phyloP scores from a whole-genome alignment of 23 tunicate genomes.

The Styela clava region DNA sequence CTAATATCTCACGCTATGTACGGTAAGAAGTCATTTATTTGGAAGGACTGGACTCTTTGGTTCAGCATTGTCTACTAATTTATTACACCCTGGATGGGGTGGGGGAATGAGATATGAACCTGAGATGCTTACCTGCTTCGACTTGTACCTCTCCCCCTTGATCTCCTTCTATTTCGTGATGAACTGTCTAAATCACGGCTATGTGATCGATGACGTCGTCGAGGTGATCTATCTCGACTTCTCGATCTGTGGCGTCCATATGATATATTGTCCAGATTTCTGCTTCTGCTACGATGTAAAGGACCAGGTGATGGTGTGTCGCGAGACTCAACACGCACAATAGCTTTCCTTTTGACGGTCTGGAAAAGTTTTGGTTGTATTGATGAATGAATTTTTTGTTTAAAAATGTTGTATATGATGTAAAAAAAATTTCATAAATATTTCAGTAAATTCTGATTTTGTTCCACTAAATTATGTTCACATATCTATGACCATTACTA shows the following conservation, averaged over 20 bases:
- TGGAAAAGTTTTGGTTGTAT: slow-evolving; percentile 29
- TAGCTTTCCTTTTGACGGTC: slow-evolving; percentile 76
- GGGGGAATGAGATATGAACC: not conserved
- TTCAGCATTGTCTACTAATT: too few relatives aligned
- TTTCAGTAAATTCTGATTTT: too few relatives aligned
- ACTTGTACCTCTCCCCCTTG: slow-evolving; percentile 59
- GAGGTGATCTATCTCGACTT: slow-evolving; percentile 57
- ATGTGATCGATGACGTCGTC: slow-evolving; percentile 40
- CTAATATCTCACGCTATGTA: too few relatives aligned
- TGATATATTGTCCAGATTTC: slow-evolving; percentile 49
- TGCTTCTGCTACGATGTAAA: slow-evolving; percentile 54
- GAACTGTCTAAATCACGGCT: slow-evolving; percentile 36
- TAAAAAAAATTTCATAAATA: too few relatives aligned
- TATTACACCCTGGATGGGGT: not conserved
- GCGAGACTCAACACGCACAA: slow-evolving; percentile 63
- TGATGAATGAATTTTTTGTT: not conserved
- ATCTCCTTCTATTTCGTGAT: slow-evolving; percentile 41
- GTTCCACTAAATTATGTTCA: too few relatives aligned
- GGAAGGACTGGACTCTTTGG: too few relatives aligned
- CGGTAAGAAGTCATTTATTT: too few relatives aligned
- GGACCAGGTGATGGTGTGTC: slow-evolving; percentile 77
- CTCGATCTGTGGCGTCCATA: slow-evolving; percentile 32
- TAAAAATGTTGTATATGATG: not conserved
- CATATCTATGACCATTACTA: too few relatives aligned
- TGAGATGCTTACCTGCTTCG: slow-evolving; percentile 26